A percentile compares a stretch with the other conserved stretches of the same genome.
Evolutionary conservation across 2,888 invertebrate genomes (phyloP).

Genomic region (Cotesia congregata): DNA sequence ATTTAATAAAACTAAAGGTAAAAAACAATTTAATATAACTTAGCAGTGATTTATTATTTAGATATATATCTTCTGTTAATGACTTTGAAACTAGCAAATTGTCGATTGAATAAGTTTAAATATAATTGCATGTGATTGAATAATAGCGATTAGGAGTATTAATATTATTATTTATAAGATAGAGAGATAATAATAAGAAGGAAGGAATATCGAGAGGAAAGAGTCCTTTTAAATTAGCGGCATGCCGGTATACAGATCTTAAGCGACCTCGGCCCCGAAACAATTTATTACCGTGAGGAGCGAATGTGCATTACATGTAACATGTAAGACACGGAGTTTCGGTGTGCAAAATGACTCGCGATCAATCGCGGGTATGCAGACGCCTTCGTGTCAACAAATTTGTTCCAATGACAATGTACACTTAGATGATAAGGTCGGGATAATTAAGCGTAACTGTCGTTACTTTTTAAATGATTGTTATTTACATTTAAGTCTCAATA

Average conservation of each 20-base stretch:
- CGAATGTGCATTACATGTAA: conserved; percentile 34
- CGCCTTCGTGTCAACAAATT: conserved; percentile 9
- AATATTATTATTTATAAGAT: not conserved
- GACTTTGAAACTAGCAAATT: too few relatives aligned
- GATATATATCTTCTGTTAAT: not conserved
- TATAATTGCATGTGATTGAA: not conserved
- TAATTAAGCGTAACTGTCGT: conserved; percentile 11
- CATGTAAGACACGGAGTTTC: conserved; percentile 33
- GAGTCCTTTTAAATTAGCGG: conserved; percentile 56
- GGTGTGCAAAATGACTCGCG: conserved; percentile 20
- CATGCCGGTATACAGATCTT: not conserved
- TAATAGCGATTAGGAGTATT: not conserved
- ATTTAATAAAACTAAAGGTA: not conserved
- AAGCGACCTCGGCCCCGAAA: conserved; percentile 59
- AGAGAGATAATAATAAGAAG: not conserved
- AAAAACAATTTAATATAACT: not conserved
- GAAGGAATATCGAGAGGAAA: conserved; percentile 24
- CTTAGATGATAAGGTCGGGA: not conserved
- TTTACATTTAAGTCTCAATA: not conserved
- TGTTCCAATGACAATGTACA: not conserved
- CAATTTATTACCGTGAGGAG: conserved; percentile 55
- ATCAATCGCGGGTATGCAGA: conserved; percentile 7
- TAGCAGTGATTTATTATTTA: not conserved
- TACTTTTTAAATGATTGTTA: not conserved
- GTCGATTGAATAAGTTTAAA: not conserved